Evolutionary conservation across 2,797 vertebrate genomes (phyloP), one percentile per base, ranked within the genome.

Genomic region (Notamacropus eugenii): DNA sequence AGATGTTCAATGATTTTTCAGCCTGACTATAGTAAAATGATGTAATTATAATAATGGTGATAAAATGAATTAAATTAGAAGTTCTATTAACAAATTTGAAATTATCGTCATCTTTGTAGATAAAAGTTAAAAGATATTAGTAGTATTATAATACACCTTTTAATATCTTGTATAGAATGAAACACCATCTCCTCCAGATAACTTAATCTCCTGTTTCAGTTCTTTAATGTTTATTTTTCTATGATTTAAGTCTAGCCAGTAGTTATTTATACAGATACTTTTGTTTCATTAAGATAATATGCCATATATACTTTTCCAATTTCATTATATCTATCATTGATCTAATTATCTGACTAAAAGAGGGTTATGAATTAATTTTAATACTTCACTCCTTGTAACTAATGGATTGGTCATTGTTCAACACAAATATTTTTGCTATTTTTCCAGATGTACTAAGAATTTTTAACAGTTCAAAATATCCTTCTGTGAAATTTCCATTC

Each of bases 401-500:
- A 67, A 92, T 96, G 55, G 34, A 67, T 34, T 90, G 46, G 92
- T 95, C 74, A 92, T 24, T 94, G 46, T 94, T 95, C 82, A 95
- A 92, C 96, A 62, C 28, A 96, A 34, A 94, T 92, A 67, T 95
- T 97, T 87, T 90, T 22, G 54, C 96, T 94, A 8, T 58, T 97
- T 97, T 97, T 96, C 93, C 10, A 92, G 56, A 50, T 95, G 74
- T n/a, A 96, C 93, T 0, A 24, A 94, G 56, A 91, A 96, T 97
- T 96, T 46, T 97, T 96, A 96, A 93, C 55, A 58, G 94, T 96
- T 97, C 34, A 93, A 97, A 96, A 94, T 97, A 87, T 52, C 91
- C 92, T 92, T 95, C 94, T 96, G 52, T 90, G 91, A 28, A 93
- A 97, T 93, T 96, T 67, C 40, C 55, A 28, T 95, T 96, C n/a